Conservation (phyloP, 2,888 invertebrate species). For the Scaptomyza flava region DNA sequence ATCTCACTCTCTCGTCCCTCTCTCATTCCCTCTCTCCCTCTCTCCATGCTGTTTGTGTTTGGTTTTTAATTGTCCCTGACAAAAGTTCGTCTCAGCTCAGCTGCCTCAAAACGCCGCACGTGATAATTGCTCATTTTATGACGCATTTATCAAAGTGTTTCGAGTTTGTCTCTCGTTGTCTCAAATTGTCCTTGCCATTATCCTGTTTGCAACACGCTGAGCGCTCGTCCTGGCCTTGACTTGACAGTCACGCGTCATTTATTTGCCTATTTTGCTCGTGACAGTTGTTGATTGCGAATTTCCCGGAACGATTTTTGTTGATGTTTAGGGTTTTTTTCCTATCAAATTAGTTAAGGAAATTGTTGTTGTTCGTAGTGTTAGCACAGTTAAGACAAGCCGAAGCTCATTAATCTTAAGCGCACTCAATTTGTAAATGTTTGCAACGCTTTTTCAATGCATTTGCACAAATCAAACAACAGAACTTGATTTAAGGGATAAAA, state of each 20-base stretch:
- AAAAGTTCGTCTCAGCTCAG: constrained; percentile 33
- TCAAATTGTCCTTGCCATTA: constrained; percentile 26
- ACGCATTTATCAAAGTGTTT: constrained; percentile 76
- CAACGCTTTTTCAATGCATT: neutral
- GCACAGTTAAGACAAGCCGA: neutral
- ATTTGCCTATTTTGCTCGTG: constrained; percentile 66
- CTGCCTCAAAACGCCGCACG: constrained; percentile 63
- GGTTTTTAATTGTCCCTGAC: constrained; percentile 74
- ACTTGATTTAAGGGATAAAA: neutral
- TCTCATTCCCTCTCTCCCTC: constrained; percentile 6
- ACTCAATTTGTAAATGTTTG: neutral
- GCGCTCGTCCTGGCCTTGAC: constrained; percentile 22
- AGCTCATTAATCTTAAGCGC: neutral
- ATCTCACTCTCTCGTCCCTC: constrained; percentile 15
- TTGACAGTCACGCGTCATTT: constrained; percentile 75
- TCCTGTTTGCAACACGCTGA: constrained; percentile 52
- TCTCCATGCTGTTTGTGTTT: constrained; percentile 48
- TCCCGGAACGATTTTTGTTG: constrained; percentile 28
- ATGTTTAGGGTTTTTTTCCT: neutral
- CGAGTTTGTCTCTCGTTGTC: constrained; percentile 28
- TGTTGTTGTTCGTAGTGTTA: neutral
- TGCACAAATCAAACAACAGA: neutral
- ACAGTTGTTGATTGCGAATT: constrained; percentile 71
- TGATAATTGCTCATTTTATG: constrained; percentile 81
- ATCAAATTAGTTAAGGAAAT: constrained; percentile 29